Evolutionary conservation across 2,888 invertebrate genomes (phyloP), one percentile per base, ranked within the genome.

Genomic region (Fragum whitleyi): DNA sequence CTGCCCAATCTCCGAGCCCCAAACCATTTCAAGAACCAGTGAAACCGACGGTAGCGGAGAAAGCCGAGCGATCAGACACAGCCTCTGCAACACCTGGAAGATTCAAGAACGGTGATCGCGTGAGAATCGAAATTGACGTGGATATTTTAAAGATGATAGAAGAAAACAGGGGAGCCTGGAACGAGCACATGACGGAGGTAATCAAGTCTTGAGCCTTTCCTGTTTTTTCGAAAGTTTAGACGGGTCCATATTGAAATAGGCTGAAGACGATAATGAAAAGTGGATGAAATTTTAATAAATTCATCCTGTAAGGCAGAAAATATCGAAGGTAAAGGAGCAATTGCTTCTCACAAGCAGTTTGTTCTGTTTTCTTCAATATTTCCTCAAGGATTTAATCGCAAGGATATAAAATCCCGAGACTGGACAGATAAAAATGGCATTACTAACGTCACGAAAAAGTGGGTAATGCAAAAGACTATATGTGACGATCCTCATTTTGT

Each of bases 141-240:
- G 96, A 96, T 62, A 95, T 95, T 6, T 94, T 97, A 57, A 96
- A 96, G 94, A 95, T 95, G 83, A 95, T 97, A 94, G 97, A 97
- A 91, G 96, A 96, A 88, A 97, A 97, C 0, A 97, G 97, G 92
- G 97, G 97, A 11, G 97, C 97, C 3, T 97, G 97, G 97, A 97
- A 97, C 94, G 96, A 96, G 51, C 95, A 96, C 69, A 97, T 97
- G 97, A 95, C 96, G 9, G 97, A 96, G 93, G 96, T 96, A 94
- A 47, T n/a, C n/a, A n/a, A n/a, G n/a, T n/a, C n/a, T n/a, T n/a
- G n/a, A 87, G 82, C n/a, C n/a, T n/a, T n/a, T n/a, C n/a, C n/a
- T n/a, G n/a, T n/a, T n/a, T n/a, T n/a, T n/a, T n/a, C n/a, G n/a
- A n/a, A n/a, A n/a, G n/a, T n/a, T n/a, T n/a, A n/a, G n/a, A n/a